phyloP scores from a whole-genome alignment of 2,113 vertebrate genomes.

The Thermophis baileyi region DNA sequence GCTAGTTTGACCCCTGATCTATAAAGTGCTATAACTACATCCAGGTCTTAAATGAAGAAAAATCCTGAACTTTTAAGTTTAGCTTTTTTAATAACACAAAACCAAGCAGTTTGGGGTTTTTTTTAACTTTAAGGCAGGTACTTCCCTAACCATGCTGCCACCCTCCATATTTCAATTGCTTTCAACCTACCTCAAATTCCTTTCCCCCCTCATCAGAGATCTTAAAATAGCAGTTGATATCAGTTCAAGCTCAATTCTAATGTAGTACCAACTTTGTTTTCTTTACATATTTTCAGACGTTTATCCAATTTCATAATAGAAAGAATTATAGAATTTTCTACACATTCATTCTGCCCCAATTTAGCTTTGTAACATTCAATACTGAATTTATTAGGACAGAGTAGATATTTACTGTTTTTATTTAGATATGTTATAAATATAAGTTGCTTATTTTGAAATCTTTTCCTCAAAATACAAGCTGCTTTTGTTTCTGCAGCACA shows the following conservation, averaged over 20 bases:
- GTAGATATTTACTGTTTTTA: background rate
- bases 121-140: background rate
- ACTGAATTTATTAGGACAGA: background rate
- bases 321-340: background rate
- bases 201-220: background rate
- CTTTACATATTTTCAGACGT: background rate
- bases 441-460: background rate
- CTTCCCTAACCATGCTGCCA: background rate
- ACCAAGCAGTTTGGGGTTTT: background rate
- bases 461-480: background rate
- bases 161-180: background rate
- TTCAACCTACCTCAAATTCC: background rate
- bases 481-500: background rate
- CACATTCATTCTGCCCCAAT: background rate
- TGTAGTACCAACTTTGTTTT: background rate
- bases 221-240: background rate
- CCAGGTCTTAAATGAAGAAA: background rate
- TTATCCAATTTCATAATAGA: background rate
- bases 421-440: background rate
- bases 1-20: background rate
- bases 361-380: background rate
- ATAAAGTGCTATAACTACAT: background rate
- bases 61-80: background rate
- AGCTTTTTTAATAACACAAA: background rate
- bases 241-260: background rate